Evolutionary conservation across 1,140 invertebrate genomes (phyloP).

Genomic region (Bombyx mandarina): DNA sequence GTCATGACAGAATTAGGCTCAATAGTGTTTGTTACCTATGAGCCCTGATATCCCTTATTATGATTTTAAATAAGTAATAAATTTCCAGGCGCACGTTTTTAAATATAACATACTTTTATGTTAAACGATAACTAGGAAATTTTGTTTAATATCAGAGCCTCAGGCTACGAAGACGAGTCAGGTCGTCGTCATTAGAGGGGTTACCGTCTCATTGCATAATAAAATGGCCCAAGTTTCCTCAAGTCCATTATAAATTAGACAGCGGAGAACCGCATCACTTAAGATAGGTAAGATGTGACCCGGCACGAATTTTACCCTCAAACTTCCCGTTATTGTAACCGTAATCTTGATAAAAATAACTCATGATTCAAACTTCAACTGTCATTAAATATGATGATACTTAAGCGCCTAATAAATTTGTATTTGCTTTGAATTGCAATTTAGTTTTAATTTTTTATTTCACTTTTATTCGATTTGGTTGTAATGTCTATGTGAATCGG

Average conservation of each 20-base stretch:
- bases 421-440: too few relatives aligned
- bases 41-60: too few relatives aligned
- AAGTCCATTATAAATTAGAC: conserved; percentile 72
- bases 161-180: conserved; percentile 50
- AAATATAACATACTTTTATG: neutral
- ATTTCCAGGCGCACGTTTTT: too few relatives aligned
- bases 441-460: too few relatives aligned
- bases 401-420: too few relatives aligned
- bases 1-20: too few relatives aligned
- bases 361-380: conserved; percentile 56
- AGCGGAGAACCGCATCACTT: conserved; percentile 66
- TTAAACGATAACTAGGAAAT: conserved; percentile 22
- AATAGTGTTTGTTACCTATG: too few relatives aligned
- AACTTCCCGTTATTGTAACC: conserved; percentile 54
- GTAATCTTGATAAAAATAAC: conserved; percentile 69
- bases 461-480: too few relatives aligned
- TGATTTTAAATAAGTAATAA: too few relatives aligned
- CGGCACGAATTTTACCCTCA: conserved; percentile 58
- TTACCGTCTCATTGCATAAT: conserved; percentile 68
- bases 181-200: conserved; percentile 63
- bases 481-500: too few relatives aligned
- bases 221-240: conserved; percentile 68
- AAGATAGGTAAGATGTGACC: conserved; percentile 70
- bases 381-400: too few relatives aligned
- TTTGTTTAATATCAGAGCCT: conserved; percentile 43